phyloP scores from a whole-genome alignment of 1,140 invertebrate species.

The Euwallacea similis region DNA sequence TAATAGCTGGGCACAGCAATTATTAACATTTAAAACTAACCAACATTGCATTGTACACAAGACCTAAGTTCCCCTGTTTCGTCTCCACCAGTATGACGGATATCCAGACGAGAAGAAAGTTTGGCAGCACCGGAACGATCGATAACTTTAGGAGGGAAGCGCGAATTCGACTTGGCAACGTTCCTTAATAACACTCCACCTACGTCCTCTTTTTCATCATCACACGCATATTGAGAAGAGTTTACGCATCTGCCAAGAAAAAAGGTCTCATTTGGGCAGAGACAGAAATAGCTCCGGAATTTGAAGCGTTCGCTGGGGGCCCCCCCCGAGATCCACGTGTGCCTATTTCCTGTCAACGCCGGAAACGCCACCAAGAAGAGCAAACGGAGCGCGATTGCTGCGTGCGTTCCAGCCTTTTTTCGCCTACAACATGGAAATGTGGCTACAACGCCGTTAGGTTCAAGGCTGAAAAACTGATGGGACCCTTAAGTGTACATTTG shows the following conservation, averaged over 20 bases:
- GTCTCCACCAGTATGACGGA: too few relatives aligned
- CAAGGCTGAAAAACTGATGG: too few relatives aligned
- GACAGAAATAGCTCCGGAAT: neutral
- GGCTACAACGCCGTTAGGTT: too few relatives aligned
- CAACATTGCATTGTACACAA: too few relatives aligned
- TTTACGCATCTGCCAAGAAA: neutral
- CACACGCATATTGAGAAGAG: neutral
- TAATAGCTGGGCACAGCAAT: too few relatives aligned
- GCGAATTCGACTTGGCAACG: slow-evolving; percentile 9
- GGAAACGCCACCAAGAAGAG: slow-evolving; percentile 38
- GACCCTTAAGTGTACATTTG: too few relatives aligned
- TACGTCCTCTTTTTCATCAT: slow-evolving; percentile 8
- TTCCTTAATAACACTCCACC: slow-evolving; percentile 15
- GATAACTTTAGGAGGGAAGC: slow-evolving; percentile 22
- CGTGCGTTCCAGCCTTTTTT: slow-evolving; percentile 13
- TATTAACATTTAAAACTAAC: too few relatives aligned
- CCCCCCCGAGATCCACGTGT: slow-evolving; percentile 42
- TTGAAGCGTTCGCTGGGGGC: slow-evolving; percentile 32
- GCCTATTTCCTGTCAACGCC: slow-evolving; percentile 44
- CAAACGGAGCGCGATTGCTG: neutral
- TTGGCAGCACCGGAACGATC: slow-evolving; percentile 17
- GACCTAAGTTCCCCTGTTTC: too few relatives aligned
- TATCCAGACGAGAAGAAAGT: neutral
- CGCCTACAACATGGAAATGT: neutral
- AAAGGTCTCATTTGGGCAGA: too few relatives aligned